These are phyloP conservation scores for Magallana gigas DNA, from an alignment of 1,140 invertebrate species.

Conservation along the genomic window DNA sequence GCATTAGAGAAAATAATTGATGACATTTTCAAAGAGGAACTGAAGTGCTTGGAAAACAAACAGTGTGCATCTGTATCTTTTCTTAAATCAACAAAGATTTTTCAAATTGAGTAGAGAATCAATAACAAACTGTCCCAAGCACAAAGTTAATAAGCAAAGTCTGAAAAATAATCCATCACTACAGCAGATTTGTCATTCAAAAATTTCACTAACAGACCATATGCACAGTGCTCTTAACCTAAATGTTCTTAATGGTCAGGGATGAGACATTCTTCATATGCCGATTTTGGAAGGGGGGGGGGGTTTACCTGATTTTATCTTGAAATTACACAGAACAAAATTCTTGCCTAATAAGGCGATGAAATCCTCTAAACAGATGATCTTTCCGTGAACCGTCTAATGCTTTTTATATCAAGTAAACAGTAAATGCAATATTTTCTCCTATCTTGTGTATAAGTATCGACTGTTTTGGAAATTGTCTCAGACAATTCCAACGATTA, in stretches of 20 bases:
- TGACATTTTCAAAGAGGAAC: constrained; percentile 46
- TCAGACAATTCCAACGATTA: constrained; percentile 33
- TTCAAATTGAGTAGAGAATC: constrained; percentile 24
- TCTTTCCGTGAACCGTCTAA: constrained; percentile 13
- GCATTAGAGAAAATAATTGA: constrained; percentile 47
- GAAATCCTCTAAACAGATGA: constrained; percentile 21
- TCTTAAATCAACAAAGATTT: constrained; percentile 45
- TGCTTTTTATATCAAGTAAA: constrained; percentile 37
- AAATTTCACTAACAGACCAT: constrained; percentile 1
- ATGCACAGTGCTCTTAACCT: constrained; percentile 1
- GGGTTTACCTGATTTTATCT: constrained; percentile 26
- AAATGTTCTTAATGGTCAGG: constrained; percentile 25
- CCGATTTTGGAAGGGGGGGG: not conserved
- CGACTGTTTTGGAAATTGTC: constrained; percentile 35
- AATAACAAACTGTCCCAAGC: constrained; percentile 16
- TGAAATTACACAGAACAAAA: constrained; percentile 24
- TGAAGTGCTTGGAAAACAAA: constrained; percentile 47
- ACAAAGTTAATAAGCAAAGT: constrained; percentile 36
- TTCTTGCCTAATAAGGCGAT: constrained; percentile 33
- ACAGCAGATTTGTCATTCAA: not conserved
- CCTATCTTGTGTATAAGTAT: constrained; percentile 26
- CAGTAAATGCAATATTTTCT: constrained; percentile 28
- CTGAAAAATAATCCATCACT: constrained; percentile 31
- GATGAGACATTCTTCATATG: not conserved
- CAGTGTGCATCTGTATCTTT: constrained; percentile 35